phyloP scores from a whole-genome alignment of 2,113 vertebrate genomes.

The Strigops habroptila region DNA sequence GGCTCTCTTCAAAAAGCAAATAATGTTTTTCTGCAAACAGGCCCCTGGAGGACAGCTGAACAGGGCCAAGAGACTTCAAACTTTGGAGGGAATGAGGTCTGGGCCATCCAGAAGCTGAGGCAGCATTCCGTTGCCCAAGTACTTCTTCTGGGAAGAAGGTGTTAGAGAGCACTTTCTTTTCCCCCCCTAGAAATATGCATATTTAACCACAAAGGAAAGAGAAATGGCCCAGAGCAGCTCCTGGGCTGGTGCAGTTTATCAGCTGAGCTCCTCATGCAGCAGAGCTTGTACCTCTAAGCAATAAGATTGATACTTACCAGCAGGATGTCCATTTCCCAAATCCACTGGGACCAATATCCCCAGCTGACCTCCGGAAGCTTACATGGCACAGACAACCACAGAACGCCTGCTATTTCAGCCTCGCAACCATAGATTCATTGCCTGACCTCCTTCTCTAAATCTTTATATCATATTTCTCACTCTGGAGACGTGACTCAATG shows the following conservation, averaged over 20 bases:
- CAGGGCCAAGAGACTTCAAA: not conserved
- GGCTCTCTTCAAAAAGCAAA: not conserved
- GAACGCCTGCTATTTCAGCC: not conserved
- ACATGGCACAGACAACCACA: constrained; percentile 25
- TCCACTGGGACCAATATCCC: constrained; percentile 12
- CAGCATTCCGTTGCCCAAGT: constrained; percentile 6
- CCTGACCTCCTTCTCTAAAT: constrained; percentile 54
- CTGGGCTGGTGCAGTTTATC: not conserved
- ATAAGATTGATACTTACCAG: not conserved
- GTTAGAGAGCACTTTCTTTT: not conserved
- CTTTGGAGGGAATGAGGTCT: not conserved
- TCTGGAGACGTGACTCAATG: constrained; percentile 45
- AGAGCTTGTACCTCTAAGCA: not conserved
- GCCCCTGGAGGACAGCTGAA: not conserved
- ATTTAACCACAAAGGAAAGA: constrained; percentile 25
- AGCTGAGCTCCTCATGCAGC: not conserved
- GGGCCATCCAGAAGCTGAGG: constrained; percentile 30
- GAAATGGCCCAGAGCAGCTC: not conserved
- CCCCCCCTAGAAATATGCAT: not conserved
- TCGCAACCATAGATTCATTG: constrained; percentile 2
- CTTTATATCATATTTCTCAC: constrained; percentile 59
- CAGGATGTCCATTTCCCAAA: not conserved
- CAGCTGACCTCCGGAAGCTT: constrained; percentile 44
- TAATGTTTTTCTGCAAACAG: not conserved
- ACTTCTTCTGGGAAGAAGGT: constrained; percentile 31